Evolutionary conservation across 2,888 invertebrate genomes (phyloP).

Genomic region (Diarsia brunnea): DNA sequence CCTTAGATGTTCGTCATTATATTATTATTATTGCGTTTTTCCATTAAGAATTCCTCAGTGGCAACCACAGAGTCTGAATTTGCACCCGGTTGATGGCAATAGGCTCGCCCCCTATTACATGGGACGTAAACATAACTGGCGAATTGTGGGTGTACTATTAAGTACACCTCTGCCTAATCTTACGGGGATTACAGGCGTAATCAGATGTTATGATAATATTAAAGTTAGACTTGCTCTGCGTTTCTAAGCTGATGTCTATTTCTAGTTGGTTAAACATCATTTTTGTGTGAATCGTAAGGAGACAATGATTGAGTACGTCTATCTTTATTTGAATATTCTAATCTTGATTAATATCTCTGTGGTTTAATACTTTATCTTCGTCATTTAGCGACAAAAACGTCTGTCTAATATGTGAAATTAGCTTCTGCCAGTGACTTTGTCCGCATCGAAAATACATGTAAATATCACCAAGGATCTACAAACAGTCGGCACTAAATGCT

Average conservation of each 20-base stretch:
- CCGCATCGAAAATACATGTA: too few species aligned
- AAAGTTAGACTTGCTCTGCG: neutral
- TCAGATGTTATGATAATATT: too few species aligned
- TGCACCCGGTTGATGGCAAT: too few species aligned
- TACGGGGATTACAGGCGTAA: too few species aligned
- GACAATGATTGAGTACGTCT: neutral
- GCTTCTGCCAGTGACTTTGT: neutral
- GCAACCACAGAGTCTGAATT: too few species aligned
- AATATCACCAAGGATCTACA: neutral
- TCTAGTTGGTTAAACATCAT: neutral
- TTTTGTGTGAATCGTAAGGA: neutral
- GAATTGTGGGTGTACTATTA: too few species aligned
- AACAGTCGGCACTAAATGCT: neutral
- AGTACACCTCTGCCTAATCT: too few species aligned
- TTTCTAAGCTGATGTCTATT: neutral
- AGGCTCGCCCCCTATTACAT: too few species aligned
- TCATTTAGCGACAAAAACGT: neutral
- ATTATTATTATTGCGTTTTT: too few species aligned
- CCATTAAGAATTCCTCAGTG: too few species aligned
- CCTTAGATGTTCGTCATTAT: too few species aligned
- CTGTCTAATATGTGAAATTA: neutral
- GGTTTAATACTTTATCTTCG: neutral
- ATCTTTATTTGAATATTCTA: neutral
- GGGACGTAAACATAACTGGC: too few species aligned
- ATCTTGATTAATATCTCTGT: neutral